Evolutionary conservation across 1,140 invertebrate species (phyloP), one percentile per base, ranked within the genome.

Genomic region (Chelonus insularis): DNA sequence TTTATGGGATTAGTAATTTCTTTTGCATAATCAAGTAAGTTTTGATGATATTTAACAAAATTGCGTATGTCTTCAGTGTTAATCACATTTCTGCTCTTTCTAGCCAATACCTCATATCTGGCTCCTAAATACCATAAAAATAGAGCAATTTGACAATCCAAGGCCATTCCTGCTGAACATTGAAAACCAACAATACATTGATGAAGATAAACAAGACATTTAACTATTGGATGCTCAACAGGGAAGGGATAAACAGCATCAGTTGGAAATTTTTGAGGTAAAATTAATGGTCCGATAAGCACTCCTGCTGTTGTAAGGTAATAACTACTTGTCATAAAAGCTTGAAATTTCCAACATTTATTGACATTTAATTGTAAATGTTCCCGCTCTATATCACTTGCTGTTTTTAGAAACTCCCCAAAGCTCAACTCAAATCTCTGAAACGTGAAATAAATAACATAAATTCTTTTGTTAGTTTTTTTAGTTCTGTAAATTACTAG

Each of bases 41-140:
- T 12, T 43, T 67, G 62, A 62, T 71, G 68, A 32, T 68, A 60
- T 11, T 48, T 12, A 0, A 70, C 14, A 9, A 59, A 71, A 7
- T n/a, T 0, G 1, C 39, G 37, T 9, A 70, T 41, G 0, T 56
- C 7, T 0, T 20, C 11, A 8, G 34, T 4, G 41, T 54, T 54
- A 6, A 18, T 8, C 1, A 63, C 29, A 0, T 14, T 29, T 4
- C 58, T 39, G 0, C 66, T 41, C 45, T 61, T 57, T 8, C 2
- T n/a, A 2, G 50, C 51, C n/a, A 71, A 59, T 2, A 72, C 51
- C 23, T 73, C 69, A 32, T 67, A 65, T 45, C 63, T 62, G 0
- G 69, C 72, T 5, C 57, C 62, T 1, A 62, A 41, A 18, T 67
- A 72, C 63, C 69, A 68, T 4, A 73, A 41, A 7, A 71, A 39